phyloP scores from a whole-genome alignment of 2,888 invertebrate genomes.

The Julus scanicus region DNA sequence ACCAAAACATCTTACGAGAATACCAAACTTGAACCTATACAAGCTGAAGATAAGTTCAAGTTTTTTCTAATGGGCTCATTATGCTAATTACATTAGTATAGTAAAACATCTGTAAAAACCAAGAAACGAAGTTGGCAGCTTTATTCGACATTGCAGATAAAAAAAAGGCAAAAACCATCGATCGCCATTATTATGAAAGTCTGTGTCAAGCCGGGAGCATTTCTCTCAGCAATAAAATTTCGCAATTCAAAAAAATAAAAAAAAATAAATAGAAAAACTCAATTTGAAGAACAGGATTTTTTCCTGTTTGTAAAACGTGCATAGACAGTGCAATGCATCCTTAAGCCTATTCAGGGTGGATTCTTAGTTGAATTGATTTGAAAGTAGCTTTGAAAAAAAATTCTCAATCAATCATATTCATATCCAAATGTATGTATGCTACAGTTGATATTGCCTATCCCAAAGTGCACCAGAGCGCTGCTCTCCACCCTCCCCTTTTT shows the following conservation, averaged over 20 bases:
- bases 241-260: background rate
- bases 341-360: background rate
- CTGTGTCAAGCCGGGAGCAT: slow-evolving; percentile 20
- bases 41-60: too few species aligned
- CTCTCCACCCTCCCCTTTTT: background rate
- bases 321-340: slow-evolving; percentile 30
- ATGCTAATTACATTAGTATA: too few species aligned
- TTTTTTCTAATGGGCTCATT: too few species aligned
- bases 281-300: slow-evolving; percentile 45
- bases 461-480: background rate
- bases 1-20: too few species aligned
- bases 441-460: slow-evolving; percentile 38
- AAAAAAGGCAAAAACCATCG: slow-evolving; percentile 14
- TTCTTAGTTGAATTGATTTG: slow-evolving; percentile 43
- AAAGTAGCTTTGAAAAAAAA: slow-evolving; percentile 26
- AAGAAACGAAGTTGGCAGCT: background rate
- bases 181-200: slow-evolving; percentile 22
- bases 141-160: background rate
- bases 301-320: slow-evolving; percentile 7
- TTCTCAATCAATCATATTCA: slow-evolving; percentile 47
- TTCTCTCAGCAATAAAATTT: slow-evolving; percentile 36
- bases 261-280: slow-evolving; percentile 41
- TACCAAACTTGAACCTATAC: too few species aligned
- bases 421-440: slow-evolving; percentile 43
- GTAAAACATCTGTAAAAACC: too few species aligned